Evolutionary conservation across 1,140 invertebrate genomes (phyloP).

Genomic region (Zaprionus camerounensis): DNA sequence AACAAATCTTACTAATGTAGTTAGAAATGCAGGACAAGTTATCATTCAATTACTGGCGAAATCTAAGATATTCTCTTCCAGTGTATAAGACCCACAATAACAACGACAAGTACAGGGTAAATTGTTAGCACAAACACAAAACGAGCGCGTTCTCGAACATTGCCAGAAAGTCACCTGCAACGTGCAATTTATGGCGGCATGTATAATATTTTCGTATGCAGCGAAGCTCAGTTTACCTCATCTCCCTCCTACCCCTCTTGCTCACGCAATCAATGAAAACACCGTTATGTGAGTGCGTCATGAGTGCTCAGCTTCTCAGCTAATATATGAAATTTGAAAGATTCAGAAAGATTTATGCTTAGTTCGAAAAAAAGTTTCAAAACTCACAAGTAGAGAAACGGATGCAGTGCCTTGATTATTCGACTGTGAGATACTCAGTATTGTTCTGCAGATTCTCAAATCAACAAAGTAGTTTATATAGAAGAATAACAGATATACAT

Average conservation of each 20-base stretch:
- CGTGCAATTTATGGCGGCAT: conserved; percentile 68
- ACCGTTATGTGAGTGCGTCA: not conserved
- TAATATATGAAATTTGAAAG: conserved; percentile 4
- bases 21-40: too few species aligned
- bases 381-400: not conserved
- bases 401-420: not conserved
- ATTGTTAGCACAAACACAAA: conserved; percentile 77
- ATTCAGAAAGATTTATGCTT: not conserved
- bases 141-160: conserved; percentile 9
- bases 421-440: not conserved
- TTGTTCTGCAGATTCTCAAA: not conserved
- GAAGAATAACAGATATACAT: not conserved
- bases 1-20: too few species aligned
- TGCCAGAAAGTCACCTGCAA: conserved; percentile 69
- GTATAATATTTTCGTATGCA: conserved; percentile 53
- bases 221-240: not conserved
- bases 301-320: not conserved
- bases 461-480: not conserved
- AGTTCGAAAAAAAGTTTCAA: not conserved
- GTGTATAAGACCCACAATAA: not conserved
- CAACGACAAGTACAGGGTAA: conserved; percentile 21
- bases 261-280: not conserved
- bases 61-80: too few species aligned
- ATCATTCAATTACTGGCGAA: too few species aligned
- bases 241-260: not conserved